These are phyloP conservation scores for Beroe forskalii DNA, from an alignment of 37 sponge, comb jelly and placozoan genomes.

Conservation along the genomic window DNA sequence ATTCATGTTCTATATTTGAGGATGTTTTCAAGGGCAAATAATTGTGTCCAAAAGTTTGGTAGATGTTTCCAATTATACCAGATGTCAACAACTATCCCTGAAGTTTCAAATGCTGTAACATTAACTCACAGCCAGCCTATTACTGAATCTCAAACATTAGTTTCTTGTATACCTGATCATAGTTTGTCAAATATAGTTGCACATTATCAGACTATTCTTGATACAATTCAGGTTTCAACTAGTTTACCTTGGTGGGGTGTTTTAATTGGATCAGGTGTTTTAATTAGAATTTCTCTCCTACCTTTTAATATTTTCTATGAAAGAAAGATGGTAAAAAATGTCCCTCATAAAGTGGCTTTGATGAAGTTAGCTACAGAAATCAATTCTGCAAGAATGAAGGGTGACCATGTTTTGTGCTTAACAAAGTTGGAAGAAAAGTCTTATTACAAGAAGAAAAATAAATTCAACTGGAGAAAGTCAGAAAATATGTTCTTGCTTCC, in stretches of 20 bases:
- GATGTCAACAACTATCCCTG: too few relatives aligned
- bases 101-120: neutral
- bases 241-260: constrained; percentile 56
- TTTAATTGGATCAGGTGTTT: neutral
- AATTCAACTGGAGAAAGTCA: constrained; percentile 26
- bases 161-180: neutral
- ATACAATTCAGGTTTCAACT: constrained; percentile 17
- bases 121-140: neutral
- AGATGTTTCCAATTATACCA: too few relatives aligned
- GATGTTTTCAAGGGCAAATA: too few relatives aligned
- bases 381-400: neutral
- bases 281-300: neutral
- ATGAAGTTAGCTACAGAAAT: neutral
- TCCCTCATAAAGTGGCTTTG: neutral
- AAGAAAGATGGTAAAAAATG: neutral
- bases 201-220: constrained; percentile 14
- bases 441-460: constrained; percentile 10
- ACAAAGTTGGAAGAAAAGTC: neutral
- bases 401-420: neutral
- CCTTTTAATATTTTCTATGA: constrained; percentile 30
- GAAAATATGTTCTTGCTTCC: constrained; percentile 2
- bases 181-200: neutral
- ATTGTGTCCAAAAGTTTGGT: too few relatives aligned
- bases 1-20: too few relatives aligned
- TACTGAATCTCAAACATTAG: neutral